These are phyloP conservation scores for Dicroscelio sp. DNA, from an alignment of 2,888 invertebrate genomes.

Conservation along the genomic window DNA sequence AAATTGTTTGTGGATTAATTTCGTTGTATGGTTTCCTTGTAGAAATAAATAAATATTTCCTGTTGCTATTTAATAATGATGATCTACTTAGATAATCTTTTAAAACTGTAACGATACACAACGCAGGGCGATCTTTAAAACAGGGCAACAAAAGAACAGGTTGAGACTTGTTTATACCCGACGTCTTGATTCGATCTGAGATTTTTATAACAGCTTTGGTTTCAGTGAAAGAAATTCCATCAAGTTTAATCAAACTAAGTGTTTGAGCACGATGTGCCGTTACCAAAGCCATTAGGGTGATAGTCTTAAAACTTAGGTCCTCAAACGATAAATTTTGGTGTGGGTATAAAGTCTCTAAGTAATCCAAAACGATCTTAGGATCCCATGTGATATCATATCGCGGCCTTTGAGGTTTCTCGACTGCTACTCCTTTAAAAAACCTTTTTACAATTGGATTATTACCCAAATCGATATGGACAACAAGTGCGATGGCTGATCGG, in stretches of 20 bases:
- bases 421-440: conserved; percentile 35
- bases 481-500: background rate
- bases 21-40: background rate
- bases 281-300: background rate
- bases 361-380: background rate
- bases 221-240: background rate
- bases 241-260: background rate
- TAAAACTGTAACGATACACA: background rate
- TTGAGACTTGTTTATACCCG: background rate
- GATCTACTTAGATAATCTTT: background rate
- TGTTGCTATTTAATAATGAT: background rate
- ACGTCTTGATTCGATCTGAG: conserved; percentile 6
- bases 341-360: background rate
- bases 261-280: conserved; percentile 22
- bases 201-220: background rate
- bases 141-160: background rate
- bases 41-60: background rate
- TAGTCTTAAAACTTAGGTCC: background rate
- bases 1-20: background rate
- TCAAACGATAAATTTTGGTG: background rate
- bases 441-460: background rate
- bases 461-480: background rate
- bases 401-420: conserved; percentile 9
- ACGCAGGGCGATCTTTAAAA: background rate
- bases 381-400: conserved; percentile 29